Conservation (phyloP, 2,113 vertebrate species). For the Sinocyclocheilus rhinocerous region DNA sequence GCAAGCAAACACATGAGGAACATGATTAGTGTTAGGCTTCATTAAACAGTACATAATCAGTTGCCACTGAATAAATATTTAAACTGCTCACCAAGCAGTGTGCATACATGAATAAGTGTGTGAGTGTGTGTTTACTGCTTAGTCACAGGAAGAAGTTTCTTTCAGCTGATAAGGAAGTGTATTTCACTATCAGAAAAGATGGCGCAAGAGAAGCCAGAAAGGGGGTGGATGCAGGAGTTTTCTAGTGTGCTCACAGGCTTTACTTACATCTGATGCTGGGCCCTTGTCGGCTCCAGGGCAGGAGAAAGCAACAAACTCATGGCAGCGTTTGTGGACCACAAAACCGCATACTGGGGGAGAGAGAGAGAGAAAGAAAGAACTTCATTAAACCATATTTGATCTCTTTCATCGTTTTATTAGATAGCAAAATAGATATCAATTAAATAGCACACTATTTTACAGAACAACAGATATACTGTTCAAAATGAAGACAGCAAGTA, state of each 20-base stretch:
- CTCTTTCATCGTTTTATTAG: neutral
- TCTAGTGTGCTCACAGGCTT: neutral
- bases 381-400: neutral
- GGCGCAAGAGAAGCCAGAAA: neutral
- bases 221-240: neutral
- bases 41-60: conserved; percentile 59
- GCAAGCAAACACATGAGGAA: neutral
- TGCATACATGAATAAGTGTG: neutral
- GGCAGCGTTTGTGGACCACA: conserved; percentile 79
- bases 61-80: conserved; percentile 46
- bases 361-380: conserved; percentile 26
- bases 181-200: conserved; percentile 29
- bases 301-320: conserved; percentile 79
- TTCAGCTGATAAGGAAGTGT: conserved; percentile 34
- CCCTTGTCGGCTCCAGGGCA: conserved; percentile 78
- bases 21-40: conserved; percentile 22
- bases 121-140: conserved; percentile 28
- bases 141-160: conserved; percentile 33
- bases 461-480: neutral
- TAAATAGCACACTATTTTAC: neutral
- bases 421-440: too few relatives aligned
- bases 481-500: neutral
- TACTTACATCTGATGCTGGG: conserved; percentile 76
- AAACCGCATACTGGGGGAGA: conserved; percentile 73
- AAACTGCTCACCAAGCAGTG: conserved; percentile 62